Evolutionary conservation across 2,113 vertebrate species (phyloP), one percentile per base, ranked within the genome.

Genomic region (Lophotis ruficrista): DNA sequence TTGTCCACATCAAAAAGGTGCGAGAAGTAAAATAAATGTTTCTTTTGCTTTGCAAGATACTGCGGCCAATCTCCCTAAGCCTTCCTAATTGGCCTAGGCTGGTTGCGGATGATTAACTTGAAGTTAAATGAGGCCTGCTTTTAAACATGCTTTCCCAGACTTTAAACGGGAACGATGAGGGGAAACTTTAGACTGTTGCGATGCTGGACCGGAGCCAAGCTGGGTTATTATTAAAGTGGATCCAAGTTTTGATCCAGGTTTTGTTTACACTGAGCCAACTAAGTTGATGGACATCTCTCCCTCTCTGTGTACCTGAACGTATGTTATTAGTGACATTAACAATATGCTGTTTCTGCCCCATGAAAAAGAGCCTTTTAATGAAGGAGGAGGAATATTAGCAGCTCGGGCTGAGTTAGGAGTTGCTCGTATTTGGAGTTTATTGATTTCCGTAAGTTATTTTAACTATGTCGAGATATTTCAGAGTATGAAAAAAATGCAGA

Each of bases 81-180:
- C 78, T 89, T 80, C 75, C 86, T 96, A 92, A 96, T 92, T 96
- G 96, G 77, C 95, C 85, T 19, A 10, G 86, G 90, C 93, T 85
- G 58, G 82, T 92, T 96, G 93, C 53, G 86, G 96, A 97, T 95
- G 96, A 98, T 98, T 98, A 98, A 98, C 97, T 93, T 97, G 93
- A 96, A 98, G 98, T 98, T 98, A 98, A 98, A 98, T 97, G 97
- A 98, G 96, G 95, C 96, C 97, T 98, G 95, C 97, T 98, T 97
- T 96, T 96, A 98, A 98, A 97, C 94, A 83, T 90, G 94, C 96
- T 97, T 97, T 96, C 92, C 96, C 87, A 95, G 96, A 96, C 97
- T 98, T 98, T 96, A 98, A 98, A 97, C 82, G 8, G 81, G 81
- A 95, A 76, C 69, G 91, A 95, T 95, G 96, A 82, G 90, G 89